Percentiles rank a stretch among this genome's conserved stretches.
Conservation (phyloP, 2,797 vertebrate species). For the Halcyon chelicuti region DNA sequence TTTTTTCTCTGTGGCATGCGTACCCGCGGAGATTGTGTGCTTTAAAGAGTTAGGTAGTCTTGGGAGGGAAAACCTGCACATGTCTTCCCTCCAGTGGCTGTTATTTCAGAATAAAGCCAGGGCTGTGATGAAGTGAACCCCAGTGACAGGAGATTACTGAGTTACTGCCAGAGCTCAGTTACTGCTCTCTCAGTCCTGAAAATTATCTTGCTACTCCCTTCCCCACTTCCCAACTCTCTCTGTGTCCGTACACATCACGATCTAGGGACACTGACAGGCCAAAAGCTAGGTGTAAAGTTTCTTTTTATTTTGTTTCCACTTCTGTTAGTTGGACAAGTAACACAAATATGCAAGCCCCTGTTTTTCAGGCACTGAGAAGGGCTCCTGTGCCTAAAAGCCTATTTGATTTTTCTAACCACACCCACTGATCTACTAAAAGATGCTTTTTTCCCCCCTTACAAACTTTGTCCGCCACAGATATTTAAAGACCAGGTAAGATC, state of each 20-base stretch:
- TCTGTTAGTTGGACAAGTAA: background rate
- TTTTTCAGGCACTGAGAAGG: background rate
- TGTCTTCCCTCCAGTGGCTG: slow-evolving; percentile 52
- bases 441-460: background rate
- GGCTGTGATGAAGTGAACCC: background rate
- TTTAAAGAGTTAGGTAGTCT: background rate
- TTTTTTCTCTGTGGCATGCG: background rate
- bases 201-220: background rate
- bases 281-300: background rate
- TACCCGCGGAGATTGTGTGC: background rate
- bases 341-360: background rate
- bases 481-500: background rate
- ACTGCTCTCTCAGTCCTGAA: background rate
- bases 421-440: background rate
- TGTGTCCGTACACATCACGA: accelerated
- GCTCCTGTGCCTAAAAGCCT: background rate
- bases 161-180: background rate
- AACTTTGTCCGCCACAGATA: background rate
- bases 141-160: background rate
- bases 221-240: background rate
- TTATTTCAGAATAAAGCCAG: background rate
- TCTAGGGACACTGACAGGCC: background rate
- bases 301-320: background rate
- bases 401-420: background rate
- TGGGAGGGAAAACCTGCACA: background rate